Evolutionary conservation across 2,797 vertebrate species (phyloP), one percentile per base, ranked within the genome.

Genomic region (Gephyroberyx darwinii): DNA sequence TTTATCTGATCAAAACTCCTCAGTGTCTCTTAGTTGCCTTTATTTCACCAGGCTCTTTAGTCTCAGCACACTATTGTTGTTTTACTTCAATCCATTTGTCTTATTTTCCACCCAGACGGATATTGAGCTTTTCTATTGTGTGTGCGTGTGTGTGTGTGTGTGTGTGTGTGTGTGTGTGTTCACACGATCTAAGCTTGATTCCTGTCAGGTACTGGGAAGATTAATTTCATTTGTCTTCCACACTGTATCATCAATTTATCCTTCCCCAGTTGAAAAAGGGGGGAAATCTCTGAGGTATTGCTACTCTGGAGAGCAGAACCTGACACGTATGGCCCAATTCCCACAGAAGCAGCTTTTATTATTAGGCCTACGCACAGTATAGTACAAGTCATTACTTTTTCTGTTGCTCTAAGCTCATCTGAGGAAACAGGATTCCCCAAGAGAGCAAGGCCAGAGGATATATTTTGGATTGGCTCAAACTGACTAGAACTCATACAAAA

Each of bases 321-420:
- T 93, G 93, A 92, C 92, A 93, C 82, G 65, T 87, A 78, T 92
- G 88, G 90, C 92, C 90, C 93, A 93, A 93, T 92, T 95, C 94
- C 93, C 94, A 93, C 84, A 91, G 92, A 92, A 91, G 88, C 86
- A 86, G 92, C 88, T 93, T 95, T 94, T 94, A 93, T 94, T 94
- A 94, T 94, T 93, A 94, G 92, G 88, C 90, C 86, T 83, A 85
- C 80, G 85, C 87, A 85, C 88, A 81, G 88, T 84, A 91, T 84
- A 81, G 92, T 90, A 92, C 91, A 90, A 94, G 93, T 93, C 93
- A 94, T 95, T 94, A 93, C 92, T 94, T 94, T 93, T 89, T 91
- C 92, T 90, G 88, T 90, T 90, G 90, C 93, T 93, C 91, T 89
- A 88, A 92, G 92, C 92, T 93, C 91, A 92, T 92, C 89, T 91